Evolutionary conservation across 2,888 invertebrate species (phyloP).

Genomic region (Lycocerus yunnanus): DNA sequence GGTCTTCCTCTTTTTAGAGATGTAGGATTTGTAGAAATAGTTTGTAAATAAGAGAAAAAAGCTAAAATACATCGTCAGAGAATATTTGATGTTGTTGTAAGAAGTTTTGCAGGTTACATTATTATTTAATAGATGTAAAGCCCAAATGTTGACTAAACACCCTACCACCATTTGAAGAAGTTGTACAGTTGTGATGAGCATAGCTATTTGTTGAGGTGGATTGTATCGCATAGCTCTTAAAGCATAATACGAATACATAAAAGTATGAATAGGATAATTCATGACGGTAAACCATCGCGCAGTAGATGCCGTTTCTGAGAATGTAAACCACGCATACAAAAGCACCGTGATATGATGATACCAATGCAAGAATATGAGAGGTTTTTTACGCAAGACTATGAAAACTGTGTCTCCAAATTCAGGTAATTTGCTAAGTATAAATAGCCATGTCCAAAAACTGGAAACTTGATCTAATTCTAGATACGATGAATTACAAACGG

Average conservation of each 20-base stretch:
- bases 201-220: conserved; percentile 85
- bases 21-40: conserved; percentile 92
- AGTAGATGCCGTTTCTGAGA: conserved; percentile 86
- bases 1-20: conserved; percentile 58
- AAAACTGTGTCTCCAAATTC: conserved; percentile 96
- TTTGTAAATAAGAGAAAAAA: conserved; percentile 91
- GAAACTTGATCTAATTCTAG: conserved; percentile 90
- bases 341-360: conserved; percentile 96
- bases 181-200: conserved; percentile 90
- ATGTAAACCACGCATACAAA: conserved; percentile 93
- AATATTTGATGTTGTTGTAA: conserved; percentile 81
- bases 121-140: conserved; percentile 77
- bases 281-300: conserved; percentile 94
- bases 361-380: conserved; percentile 94
- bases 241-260: conserved; percentile 93
- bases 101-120: conserved; percentile 82
- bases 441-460: conserved; percentile 98
- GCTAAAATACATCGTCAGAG: conserved; percentile 93
- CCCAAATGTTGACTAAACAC: conserved; percentile 86
- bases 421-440: conserved; percentile 94
- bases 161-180: conserved; percentile 94
- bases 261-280: conserved; percentile 89
- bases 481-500: conserved; percentile 94
- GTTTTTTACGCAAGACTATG: conserved; percentile 91
- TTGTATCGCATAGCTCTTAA: conserved; percentile 82